Evolutionary conservation across 2,113 vertebrate species (phyloP), one percentile per base, ranked within the genome.

Genomic region (Passer domesticus): DNA sequence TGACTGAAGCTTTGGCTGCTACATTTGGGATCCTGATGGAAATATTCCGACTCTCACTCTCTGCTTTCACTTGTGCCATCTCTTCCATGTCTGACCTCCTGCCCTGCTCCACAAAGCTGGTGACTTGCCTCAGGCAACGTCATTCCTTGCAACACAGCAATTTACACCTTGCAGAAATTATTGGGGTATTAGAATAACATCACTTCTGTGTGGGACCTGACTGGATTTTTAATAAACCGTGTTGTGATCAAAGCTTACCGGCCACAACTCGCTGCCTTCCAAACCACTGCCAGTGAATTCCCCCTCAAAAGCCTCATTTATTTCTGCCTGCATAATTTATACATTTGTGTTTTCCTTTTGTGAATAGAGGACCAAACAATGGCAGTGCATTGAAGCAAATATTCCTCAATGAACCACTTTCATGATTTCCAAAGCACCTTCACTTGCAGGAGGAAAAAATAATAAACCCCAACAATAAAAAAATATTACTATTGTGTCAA

Each of bases 151-250:
- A 87, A 23, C 50, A 56, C 27, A 62, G 63, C 79, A 47, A 95
- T 95, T 96, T 90, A 50, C 83, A 90, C 93, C 90, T 92, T 76
- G 73, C 79, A 14, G 33, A 50, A 94, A 87, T 27, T 62, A 80
- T 23, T 43, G n/a, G 3, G 18, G 13, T 53, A 39, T 90, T 89
- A 78, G 75, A 95, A 91, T 81, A 75, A 7, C 82, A 83, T 72
- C 66, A 16, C 21, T 96, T 25, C 87, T 89, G 72, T 11, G 16
- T 23, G 47, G 73, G 76, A 80, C 86, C 87, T 96, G 96, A 90
- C 82, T 81, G 83, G 96, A n/a, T 80, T 97, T 95, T 92, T 91
- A 97, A 97, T 78, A 28, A 77, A 68, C 16, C 2, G 7, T 80
- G 82, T 14, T 77, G 56, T 28, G 60, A 20, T 27, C 0, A 0